Evolutionary conservation across 2,113 vertebrate species (phyloP), one percentile per base, ranked within the genome.

Genomic region (Oreochromis spilurus): DNA sequence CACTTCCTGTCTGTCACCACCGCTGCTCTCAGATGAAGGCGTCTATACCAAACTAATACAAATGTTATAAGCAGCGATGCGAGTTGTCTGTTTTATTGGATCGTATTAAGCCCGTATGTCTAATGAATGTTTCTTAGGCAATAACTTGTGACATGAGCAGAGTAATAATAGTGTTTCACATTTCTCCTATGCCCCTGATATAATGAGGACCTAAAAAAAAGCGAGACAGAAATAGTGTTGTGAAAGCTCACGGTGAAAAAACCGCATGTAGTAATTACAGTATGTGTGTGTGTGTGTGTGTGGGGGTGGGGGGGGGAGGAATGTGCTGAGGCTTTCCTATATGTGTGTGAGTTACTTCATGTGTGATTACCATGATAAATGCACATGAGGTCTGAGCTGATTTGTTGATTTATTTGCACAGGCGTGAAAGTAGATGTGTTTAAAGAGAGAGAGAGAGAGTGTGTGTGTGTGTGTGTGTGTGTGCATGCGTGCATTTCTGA

Each of bases 401-500:
- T 40, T 10, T 79, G 17, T 38, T 54, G 53, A 53, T 14, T 54
- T 53, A 36, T 79, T 79, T 54, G 12, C 7, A 24, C 19, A 38
- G 31, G 50, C 31, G 13, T 57, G 21, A 80, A 43, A 70, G 36
- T 24, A 55, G 13, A 26, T 40, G 53, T 5, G 5, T 21, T 80
- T 26, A 55, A 79, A 55, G 12, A 5, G n/a, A 1, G 17, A 24
- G 24, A 24, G 24, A 24, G 24, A 24, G 24, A 24, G 5, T 9
- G 17, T 82, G 53, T 4, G 12, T 2, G 4, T 4, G 5, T 17
- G 5, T 2, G 19, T 52, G 16, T 1, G 6, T 2, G 16, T 1
- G 29, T 0, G 12, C 1, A 7, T 0, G 5, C 0, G 4, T 1
- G 31, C 9, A 7, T 24, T 50, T 83, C 21, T 16, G 53, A n/a